Evolutionary conservation across 2,888 invertebrate genomes (phyloP).

Genomic region (Cetonia aurata): DNA sequence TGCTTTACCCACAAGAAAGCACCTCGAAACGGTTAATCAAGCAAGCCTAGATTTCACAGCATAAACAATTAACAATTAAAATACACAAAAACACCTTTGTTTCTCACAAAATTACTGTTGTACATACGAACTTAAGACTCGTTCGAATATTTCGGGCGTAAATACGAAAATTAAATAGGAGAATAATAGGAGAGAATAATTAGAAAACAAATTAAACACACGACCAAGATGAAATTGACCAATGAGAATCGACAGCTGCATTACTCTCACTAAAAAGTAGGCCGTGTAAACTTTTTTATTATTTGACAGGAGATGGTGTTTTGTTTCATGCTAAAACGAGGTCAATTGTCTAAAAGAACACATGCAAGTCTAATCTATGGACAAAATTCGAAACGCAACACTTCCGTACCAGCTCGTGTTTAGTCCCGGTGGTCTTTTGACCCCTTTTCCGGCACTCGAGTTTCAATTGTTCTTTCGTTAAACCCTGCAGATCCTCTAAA

Average conservation of each 20-base stretch:
- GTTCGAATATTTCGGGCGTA: no score
- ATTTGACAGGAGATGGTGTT: neutral
- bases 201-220: slow-evolving; percentile 7
- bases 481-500: slow-evolving; percentile 68
- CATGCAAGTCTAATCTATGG: slow-evolving; percentile 18
- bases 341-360: slow-evolving; percentile 6
- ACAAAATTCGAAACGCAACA: neutral
- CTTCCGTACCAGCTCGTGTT: slow-evolving; percentile 76
- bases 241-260: slow-evolving; percentile 4
- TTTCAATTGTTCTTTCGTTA: slow-evolving; percentile 79
- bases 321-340: neutral
- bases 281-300: neutral
- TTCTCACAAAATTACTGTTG: no score
- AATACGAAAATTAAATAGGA: neutral
- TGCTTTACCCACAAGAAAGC: no score
- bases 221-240: slow-evolving; percentile 8
- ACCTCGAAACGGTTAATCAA: no score
- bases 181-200: neutral
- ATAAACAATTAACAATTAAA: no score
- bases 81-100: no score
- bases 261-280: neutral
- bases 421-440: slow-evolving; percentile 78
- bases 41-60: no score
- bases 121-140: no score
- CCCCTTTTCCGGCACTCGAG: slow-evolving; percentile 77